Conservation (phyloP, 2,888 invertebrate species). For the Monopis laevigella region DNA sequence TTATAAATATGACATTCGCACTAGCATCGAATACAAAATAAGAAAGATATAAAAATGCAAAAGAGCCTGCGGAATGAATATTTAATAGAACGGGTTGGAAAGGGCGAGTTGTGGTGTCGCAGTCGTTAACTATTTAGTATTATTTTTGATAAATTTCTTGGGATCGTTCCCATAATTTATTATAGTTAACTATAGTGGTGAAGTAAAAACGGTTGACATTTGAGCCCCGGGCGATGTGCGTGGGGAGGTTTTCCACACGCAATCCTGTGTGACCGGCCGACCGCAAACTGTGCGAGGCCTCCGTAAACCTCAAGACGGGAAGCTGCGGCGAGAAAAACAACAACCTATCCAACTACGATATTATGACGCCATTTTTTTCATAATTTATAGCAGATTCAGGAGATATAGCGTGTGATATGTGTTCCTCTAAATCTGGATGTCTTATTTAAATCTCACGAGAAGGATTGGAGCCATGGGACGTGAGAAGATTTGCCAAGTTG, state of each 20-base stretch:
- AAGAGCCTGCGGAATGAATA: conserved; percentile 32
- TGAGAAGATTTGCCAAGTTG: conserved; percentile 12
- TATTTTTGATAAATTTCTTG: too few relatives aligned
- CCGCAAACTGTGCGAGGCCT: not conserved
- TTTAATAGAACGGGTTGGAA: conserved; percentile 29
- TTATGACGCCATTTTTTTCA: conserved; percentile 41
- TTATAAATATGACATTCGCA: conserved; percentile 27
- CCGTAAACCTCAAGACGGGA: conserved; percentile 7
- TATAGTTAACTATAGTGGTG: conserved; percentile 18
- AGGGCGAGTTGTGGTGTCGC: too few relatives aligned
- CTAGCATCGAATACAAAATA: conserved; percentile 29
- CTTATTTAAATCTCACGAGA: conserved; percentile 32
- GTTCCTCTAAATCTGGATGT: conserved; percentile 23
- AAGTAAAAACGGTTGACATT: conserved; percentile 27
- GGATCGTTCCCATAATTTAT: too few relatives aligned
- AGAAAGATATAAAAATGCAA: conserved; percentile 32
- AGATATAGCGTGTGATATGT: conserved; percentile 43
- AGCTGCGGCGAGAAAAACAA: not conserved
- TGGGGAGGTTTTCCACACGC: conserved; percentile 2
- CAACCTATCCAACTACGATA: conserved; percentile 25
- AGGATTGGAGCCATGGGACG: conserved; percentile 23
- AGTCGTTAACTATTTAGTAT: too few relatives aligned
- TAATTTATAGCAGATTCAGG: conserved; percentile 40
- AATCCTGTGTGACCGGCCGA: conserved; percentile 1
- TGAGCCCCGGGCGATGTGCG: conserved; percentile 42